Conservation (phyloP, 2,113 vertebrate species). For the Chaetodon auriga region DNA sequence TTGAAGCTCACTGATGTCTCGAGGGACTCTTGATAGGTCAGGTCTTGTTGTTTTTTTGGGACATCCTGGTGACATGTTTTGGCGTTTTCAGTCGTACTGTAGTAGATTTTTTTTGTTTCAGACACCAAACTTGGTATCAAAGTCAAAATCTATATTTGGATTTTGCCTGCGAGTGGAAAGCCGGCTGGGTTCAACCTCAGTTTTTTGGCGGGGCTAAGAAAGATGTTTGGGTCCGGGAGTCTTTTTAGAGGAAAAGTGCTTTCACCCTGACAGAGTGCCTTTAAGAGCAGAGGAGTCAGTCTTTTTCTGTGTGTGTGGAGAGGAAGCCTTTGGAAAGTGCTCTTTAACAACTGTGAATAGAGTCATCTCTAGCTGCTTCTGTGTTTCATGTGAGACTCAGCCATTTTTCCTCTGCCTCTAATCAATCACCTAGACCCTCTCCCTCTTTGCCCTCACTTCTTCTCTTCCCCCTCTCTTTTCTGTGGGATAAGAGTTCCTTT, state of each 20-base stretch:
- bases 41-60: background rate
- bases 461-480: constrained; percentile 55
- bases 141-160: constrained; percentile 18
- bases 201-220: background rate
- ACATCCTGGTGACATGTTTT: background rate
- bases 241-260: constrained; percentile 43
- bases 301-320: constrained; percentile 3
- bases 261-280: constrained; percentile 42
- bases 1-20: background rate
- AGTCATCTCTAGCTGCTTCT: constrained; percentile 63
- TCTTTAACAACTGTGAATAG: constrained; percentile 67
- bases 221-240: constrained; percentile 42
- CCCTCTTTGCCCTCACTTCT: constrained; percentile 21
- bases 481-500: constrained; percentile 32
- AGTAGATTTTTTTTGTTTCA: background rate
- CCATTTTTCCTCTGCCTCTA: constrained; percentile 66
- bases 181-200: background rate
- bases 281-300: constrained; percentile 31
- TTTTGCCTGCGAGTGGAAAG: constrained; percentile 17
- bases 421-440: constrained; percentile 76
- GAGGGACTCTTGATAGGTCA: background rate
- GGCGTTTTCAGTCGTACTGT: background rate
- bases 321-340: constrained; percentile 55
- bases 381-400: constrained; percentile 69
- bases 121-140: background rate